Evolutionary conservation across 2,888 invertebrate species (phyloP).

Genomic region (Plebejus anna): DNA sequence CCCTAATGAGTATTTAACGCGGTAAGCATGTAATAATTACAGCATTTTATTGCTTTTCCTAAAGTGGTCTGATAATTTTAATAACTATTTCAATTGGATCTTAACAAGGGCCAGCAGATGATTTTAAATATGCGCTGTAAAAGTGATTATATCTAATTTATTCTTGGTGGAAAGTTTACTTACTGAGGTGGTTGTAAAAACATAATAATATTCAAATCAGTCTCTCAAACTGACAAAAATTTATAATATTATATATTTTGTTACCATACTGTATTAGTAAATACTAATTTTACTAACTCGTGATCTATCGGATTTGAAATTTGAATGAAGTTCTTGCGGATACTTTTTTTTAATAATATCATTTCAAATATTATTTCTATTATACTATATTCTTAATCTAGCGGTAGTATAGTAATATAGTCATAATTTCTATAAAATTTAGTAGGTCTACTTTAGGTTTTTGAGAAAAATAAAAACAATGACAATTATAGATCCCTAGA

Average conservation of each 20-base stretch:
- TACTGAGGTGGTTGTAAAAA: neutral
- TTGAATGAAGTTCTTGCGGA: too few relatives aligned
- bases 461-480: too few relatives aligned
- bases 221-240: neutral
- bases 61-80: conserved; percentile 3
- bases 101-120: conserved; percentile 9
- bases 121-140: neutral
- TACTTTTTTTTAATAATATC: too few relatives aligned
- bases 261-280: too few relatives aligned
- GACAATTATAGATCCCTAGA: too few relatives aligned
- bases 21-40: neutral
- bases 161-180: neutral
- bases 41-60: neutral
- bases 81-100: neutral
- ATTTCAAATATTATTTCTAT: too few relatives aligned
- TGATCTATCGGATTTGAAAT: too few relatives aligned
- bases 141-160: neutral
- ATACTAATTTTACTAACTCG: too few relatives aligned
- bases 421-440: too few relatives aligned
- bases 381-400: too few relatives aligned
- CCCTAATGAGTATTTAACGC: neutral
- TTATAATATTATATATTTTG: neutral
- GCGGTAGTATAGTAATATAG: too few relatives aligned
- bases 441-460: too few relatives aligned
- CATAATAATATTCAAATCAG: neutral